A percentile compares a stretch with the other conserved stretches of the same genome.
Evolutionary conservation across 2,888 invertebrate genomes (phyloP).

Genomic region (Tetragnatha montana): DNA sequence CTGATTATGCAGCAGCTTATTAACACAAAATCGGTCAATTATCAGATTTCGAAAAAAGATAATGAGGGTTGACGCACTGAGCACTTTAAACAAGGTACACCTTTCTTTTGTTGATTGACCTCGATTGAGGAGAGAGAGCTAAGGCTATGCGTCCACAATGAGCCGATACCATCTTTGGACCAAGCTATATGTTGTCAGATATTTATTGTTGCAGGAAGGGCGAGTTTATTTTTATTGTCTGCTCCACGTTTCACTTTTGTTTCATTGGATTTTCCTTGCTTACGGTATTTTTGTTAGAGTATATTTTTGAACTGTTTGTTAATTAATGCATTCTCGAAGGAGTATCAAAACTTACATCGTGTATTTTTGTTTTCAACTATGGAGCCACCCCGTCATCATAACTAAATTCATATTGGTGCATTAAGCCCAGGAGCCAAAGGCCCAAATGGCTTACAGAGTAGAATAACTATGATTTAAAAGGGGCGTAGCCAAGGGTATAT

Average conservation of each 20-base stretch:
- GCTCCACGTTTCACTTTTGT: background rate
- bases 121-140: conserved; percentile 25
- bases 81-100: conserved; percentile 28
- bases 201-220: conserved; percentile 35
- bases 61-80: conserved; percentile 54
- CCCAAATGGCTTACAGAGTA: no score
- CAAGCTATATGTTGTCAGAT: conserved; percentile 13
- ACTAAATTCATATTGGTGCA: no score
- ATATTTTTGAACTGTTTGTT: no score
- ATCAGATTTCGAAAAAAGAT: conserved; percentile 51
- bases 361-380: no score
- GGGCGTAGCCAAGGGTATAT: no score
- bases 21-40: conserved; percentile 50
- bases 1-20: conserved; percentile 40
- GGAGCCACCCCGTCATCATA: no score
- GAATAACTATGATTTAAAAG: no score
- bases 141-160: conserved; percentile 14
- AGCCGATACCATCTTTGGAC: conserved; percentile 20
- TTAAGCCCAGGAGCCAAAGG: no score
- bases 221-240: background rate
- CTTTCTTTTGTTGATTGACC: conserved; percentile 47
- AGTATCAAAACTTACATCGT: no score
- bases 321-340: no score
- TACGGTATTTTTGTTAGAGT: no score
- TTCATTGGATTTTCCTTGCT: background rate